phyloP scores from a whole-genome alignment of 2,888 invertebrate species.

The Cheilosia urbana region DNA sequence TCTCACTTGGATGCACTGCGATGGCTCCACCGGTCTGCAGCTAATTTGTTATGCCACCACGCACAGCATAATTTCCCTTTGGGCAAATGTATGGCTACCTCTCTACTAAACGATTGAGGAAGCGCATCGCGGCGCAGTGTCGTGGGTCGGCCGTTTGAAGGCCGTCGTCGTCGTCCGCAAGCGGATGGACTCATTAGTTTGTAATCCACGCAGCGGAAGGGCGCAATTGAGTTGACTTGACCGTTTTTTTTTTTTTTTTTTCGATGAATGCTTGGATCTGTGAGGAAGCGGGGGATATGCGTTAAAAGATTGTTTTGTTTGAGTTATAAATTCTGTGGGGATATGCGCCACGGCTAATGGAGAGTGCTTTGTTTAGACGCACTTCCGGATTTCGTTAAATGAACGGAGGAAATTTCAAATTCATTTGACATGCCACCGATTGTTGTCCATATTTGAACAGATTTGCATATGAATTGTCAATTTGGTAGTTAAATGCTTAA shows the following conservation, averaged over 20 bases:
- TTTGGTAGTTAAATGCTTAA: not conserved
- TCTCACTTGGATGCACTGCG: slow-evolving; percentile 30
- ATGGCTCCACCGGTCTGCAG: slow-evolving; percentile 37
- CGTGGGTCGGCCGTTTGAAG: slow-evolving; percentile 61
- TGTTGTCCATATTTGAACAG: slow-evolving; percentile 19
- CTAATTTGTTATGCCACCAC: slow-evolving; percentile 71
- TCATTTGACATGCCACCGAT: slow-evolving; percentile 35
- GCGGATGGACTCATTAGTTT: slow-evolving; percentile 74
- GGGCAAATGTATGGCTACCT: slow-evolving; percentile 28
- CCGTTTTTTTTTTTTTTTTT: not conserved
- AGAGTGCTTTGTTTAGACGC: slow-evolving; percentile 44
- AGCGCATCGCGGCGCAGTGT: slow-evolving; percentile 33
- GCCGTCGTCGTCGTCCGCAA: slow-evolving; percentile 31
- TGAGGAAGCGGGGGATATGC: slow-evolving; percentile 32
- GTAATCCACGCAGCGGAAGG: slow-evolving; percentile 71
- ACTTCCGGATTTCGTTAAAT: slow-evolving; percentile 64
- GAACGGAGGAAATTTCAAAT: slow-evolving; percentile 29
- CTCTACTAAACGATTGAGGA: slow-evolving; percentile 44
- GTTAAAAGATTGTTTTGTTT: slow-evolving; percentile 26
- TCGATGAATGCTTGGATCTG: not conserved
- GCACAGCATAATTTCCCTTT: slow-evolving; percentile 38
- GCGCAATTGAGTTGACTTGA: slow-evolving; percentile 58
- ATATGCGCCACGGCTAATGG: slow-evolving; percentile 17
- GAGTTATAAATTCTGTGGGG: slow-evolving; percentile 50
- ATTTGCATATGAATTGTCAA: slow-evolving; percentile 51